Evolutionary conservation across 2,113 vertebrate genomes (phyloP), one percentile per base, ranked within the genome.

Genomic region (Cinclus cinclus): DNA sequence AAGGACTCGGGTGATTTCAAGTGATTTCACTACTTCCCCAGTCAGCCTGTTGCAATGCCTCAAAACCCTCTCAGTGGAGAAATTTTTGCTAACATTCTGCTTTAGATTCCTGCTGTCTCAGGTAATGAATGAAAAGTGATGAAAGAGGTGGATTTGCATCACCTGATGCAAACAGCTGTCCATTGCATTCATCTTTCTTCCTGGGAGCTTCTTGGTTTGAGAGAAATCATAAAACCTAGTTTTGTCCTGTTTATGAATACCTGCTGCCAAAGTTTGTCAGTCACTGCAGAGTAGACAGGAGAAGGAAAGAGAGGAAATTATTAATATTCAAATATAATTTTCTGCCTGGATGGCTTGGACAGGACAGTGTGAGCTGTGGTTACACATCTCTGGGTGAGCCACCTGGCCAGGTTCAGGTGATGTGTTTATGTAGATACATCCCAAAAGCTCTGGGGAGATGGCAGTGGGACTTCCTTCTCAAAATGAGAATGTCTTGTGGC

Each of bases 101-200:
- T 39, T 25, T 21, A 33, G 50, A 3, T 10, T 49, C 2, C 0
- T 5, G 11, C 30, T 83, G 50, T 49, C 50, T 77, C 1, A 0
- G 47, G 44, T 7, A 9, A 33, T 31, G 59, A 49, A 25, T 12
- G 55, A 42, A 13, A 62, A 76, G 53, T 31, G 8, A 3, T 58
- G n/a, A 39, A 62, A 8, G 25, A 74, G 11, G 25, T 75, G 69
- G 21, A 19, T 78, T 70, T 71, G 27, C 31, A 2, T 60, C 25
- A 12, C 10, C 37, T 20, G 76, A 62, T 28, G 27, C 18, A 56
- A 56, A 20, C 20, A 71, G 52, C 41, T 47, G 53, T 18, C 35
- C 11, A 0, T 1, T 52, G 75, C 13, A 0, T 39, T 31, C 49
- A 7, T 7, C 1, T 33, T 58, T 64, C 46, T 58, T 89, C 50